Evolutionary conservation across 2,113 vertebrate species (phyloP).

Genomic region (Delphinus delphis): DNA sequence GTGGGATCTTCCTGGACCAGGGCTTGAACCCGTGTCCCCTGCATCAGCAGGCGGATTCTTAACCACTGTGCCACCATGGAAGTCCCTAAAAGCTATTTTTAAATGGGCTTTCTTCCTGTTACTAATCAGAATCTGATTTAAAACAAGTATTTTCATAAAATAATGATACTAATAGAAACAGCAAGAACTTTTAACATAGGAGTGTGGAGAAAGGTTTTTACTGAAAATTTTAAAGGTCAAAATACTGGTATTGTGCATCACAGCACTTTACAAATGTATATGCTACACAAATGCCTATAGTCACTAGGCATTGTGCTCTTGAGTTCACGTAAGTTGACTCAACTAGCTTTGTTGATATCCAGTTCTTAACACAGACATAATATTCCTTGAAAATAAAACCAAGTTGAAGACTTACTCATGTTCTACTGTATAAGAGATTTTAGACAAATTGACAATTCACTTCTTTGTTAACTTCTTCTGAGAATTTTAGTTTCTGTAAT

Average conservation of each 20-base stretch:
- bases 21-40: too few species aligned
- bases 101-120: neutral
- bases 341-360: neutral
- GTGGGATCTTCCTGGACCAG: too few species aligned
- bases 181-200: neutral
- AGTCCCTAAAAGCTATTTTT: neutral
- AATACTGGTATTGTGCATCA: neutral
- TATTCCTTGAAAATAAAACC: neutral
- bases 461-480: neutral
- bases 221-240: neutral
- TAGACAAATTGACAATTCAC: neutral
- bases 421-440: neutral
- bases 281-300: neutral
- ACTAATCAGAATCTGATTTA: neutral
- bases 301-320: neutral
- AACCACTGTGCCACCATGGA: too few species aligned
- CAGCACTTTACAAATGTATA: neutral
- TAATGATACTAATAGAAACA: neutral
- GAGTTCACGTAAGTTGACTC: neutral
- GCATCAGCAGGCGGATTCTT: too few species aligned
- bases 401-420: neutral
- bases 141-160: constrained; percentile 22
- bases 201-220: neutral
- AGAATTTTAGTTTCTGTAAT: neutral
- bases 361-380: neutral